Conservation (phyloP, 2,113 vertebrate genomes). For the Cephalopholis sonnerati region DNA sequence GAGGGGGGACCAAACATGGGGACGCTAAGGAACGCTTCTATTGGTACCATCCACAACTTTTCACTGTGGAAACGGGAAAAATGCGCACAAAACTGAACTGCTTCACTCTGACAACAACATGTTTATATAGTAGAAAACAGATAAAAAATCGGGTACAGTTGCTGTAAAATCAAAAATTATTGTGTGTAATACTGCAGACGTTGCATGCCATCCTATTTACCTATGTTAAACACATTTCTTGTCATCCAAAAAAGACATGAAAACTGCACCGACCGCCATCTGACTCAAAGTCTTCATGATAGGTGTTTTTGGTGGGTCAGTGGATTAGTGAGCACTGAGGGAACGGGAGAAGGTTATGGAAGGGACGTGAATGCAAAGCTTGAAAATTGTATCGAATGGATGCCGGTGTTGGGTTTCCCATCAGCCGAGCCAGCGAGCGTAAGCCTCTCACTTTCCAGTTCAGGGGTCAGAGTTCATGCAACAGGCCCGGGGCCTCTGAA, state of each 20-base stretch:
- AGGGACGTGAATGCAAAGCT: constrained; percentile 44
- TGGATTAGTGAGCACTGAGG: constrained; percentile 43
- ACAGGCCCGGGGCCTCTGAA: constrained; percentile 61
- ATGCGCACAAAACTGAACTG: too few species aligned
- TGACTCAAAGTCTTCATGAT: constrained; percentile 27
- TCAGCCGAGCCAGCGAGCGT: constrained; percentile 40
- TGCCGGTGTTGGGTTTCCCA: constrained; percentile 73
- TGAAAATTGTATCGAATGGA: constrained; percentile 55
- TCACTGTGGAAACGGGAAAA: too few species aligned
- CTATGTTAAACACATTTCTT: background rate
- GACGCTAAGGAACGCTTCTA: too few species aligned
- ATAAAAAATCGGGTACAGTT: too few species aligned
- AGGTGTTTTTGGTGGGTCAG: constrained; percentile 34
- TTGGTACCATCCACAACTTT: too few species aligned
- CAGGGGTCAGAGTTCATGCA: constrained; percentile 68
- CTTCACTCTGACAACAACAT: too few species aligned
- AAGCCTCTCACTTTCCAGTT: constrained; percentile 72
- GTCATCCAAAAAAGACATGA: background rate
- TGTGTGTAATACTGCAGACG: too few species aligned
- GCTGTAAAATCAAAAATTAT: background rate
- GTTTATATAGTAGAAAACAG: too few species aligned
- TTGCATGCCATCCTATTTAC: background rate
- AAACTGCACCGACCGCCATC: constrained; percentile 4
- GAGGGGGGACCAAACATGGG: too few species aligned
- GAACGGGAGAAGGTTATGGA: constrained; percentile 21